A percentile compares a stretch with the other conserved stretches of the same genome.
Evolutionary conservation across 2,888 invertebrate genomes (phyloP).

Genomic region (Drosophila rubida): DNA sequence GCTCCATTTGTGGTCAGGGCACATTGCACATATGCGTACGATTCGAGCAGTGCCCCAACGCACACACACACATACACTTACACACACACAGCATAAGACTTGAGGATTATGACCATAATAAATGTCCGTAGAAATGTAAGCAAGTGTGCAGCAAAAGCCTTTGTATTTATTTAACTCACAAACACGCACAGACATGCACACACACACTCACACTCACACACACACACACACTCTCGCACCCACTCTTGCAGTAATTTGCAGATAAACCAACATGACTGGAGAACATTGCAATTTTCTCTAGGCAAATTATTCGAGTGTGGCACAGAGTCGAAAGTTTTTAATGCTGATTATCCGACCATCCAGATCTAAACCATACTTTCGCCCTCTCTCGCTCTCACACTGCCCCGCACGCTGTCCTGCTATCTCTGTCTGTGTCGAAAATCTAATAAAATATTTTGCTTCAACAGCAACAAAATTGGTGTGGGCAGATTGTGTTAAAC

Average conservation of each 20-base stretch:
- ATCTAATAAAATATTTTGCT: slow-evolving; percentile 66
- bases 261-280: slow-evolving; percentile 52
- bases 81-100: slow-evolving; percentile 58
- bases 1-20: slow-evolving; percentile 66
- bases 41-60: slow-evolving; percentile 9
- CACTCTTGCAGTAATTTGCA: slow-evolving; percentile 19
- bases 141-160: slow-evolving; percentile 50
- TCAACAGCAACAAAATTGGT: slow-evolving; percentile 39
- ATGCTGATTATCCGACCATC: slow-evolving; percentile 69
- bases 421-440: slow-evolving; percentile 24
- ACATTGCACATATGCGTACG: slow-evolving; percentile 52
- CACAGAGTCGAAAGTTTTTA: slow-evolving; percentile 56
- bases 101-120: slow-evolving; percentile 70
- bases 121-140: slow-evolving; percentile 62
- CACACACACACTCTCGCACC: slow-evolving; percentile 7
- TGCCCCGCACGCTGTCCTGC: background rate
- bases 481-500: slow-evolving; percentile 65
- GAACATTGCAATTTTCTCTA: slow-evolving; percentile 51
- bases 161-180: slow-evolving; percentile 53
- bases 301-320: slow-evolving; percentile 37
- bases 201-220: slow-evolving; percentile 16
- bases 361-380: slow-evolving; percentile 21
- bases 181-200: background rate
- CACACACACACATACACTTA: slow-evolving; percentile 36
- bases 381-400: slow-evolving; percentile 7